A percentile compares a stretch with the other conserved stretches of the same genome.
Conservation (phyloP, 2,888 invertebrate genomes). For the Diplazon laetatorius region DNA sequence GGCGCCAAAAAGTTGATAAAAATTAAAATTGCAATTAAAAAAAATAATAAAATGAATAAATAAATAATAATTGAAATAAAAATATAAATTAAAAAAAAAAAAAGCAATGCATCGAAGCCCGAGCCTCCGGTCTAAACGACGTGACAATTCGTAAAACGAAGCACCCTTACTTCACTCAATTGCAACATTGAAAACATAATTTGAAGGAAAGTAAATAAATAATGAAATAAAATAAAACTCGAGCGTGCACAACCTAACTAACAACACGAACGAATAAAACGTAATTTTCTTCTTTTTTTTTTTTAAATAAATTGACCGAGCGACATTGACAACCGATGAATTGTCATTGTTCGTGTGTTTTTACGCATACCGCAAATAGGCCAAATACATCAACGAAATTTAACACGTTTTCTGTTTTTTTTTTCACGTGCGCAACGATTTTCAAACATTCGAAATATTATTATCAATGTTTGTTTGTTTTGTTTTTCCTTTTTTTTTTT, state of each 20-base stretch:
- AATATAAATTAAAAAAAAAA: slow-evolving; percentile 70
- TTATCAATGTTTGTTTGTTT: no score
- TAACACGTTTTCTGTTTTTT: slow-evolving; percentile 47
- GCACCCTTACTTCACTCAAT: slow-evolving; percentile 73
- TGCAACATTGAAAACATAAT: slow-evolving; percentile 73
- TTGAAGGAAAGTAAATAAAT: no score
- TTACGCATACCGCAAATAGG: slow-evolving; percentile 46
- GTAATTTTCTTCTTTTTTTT: no score
- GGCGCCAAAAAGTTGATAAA: no score
- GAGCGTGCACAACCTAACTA: slow-evolving; percentile 73
- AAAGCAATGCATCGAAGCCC: slow-evolving; percentile 78
- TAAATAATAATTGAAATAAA: slow-evolving; percentile 38
- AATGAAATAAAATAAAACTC: no score
- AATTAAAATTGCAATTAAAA: no score
- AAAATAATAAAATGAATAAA: no score
- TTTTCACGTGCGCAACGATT: slow-evolving; percentile 45
- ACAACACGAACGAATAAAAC: slow-evolving; percentile 59
- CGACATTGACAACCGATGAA: slow-evolving; percentile 48
- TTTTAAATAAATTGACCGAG: slow-evolving; percentile 64
- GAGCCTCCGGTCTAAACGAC: slow-evolving; percentile 50
- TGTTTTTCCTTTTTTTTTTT: no score
- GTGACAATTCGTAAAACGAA: slow-evolving; percentile 66
- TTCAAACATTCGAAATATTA: no score
- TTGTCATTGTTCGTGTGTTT: slow-evolving; percentile 26
- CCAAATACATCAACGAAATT: slow-evolving; percentile 35